Evolutionary conservation across 1,140 invertebrate genomes (phyloP), one percentile per base, ranked within the genome.

Genomic region (Drosophila pandora): DNA sequence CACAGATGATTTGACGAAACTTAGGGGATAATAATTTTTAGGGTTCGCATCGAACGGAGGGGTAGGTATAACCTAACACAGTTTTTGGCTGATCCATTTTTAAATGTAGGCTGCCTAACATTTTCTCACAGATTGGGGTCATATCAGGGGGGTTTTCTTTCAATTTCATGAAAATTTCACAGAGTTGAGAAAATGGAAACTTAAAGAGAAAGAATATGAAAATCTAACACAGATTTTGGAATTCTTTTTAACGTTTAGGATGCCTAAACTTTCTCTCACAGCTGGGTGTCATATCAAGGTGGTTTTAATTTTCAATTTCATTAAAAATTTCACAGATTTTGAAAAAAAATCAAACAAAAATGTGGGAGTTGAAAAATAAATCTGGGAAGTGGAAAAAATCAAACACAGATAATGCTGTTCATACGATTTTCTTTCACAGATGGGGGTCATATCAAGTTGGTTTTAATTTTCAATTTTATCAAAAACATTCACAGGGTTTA

Each of bases 1-100:
- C 82, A 85, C 82, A 85, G 82, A 85, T 59, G 79, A 61, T 85
- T 85, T 85, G 82, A 85, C 82, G 82, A 85, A 87, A 78, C 78
- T 87, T 75, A 85, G 2, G 22, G 45, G 12, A 28, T 12, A 47
- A 25, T 63, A 65, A 52, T 48, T 48, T 62, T 67, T 41, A 56
- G 17, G 48, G 68, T 61, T 72, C 67, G 69, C 30, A 21, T 22
- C 68, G 68, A 71, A 71, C 68, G 9, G 28, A 8, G n/a, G 12
- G 39, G 41, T 43, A 21, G 41, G 34, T 12, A 3, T 55, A 47
- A 48, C 25, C 13, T 37, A 68, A 69, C 65, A 69, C 65, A 69
- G 63, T 32, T 67, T 34, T 13, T 55, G 62, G 34, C 62, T 68
- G 62, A 39, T 69, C 50, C 23, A 30, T 61, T 67, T 74, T 48